A percentile compares a stretch with the other conserved stretches of the same genome.
phyloP scores from a whole-genome alignment of 2,797 vertebrate genomes.

The Megalops cyprinoides region DNA sequence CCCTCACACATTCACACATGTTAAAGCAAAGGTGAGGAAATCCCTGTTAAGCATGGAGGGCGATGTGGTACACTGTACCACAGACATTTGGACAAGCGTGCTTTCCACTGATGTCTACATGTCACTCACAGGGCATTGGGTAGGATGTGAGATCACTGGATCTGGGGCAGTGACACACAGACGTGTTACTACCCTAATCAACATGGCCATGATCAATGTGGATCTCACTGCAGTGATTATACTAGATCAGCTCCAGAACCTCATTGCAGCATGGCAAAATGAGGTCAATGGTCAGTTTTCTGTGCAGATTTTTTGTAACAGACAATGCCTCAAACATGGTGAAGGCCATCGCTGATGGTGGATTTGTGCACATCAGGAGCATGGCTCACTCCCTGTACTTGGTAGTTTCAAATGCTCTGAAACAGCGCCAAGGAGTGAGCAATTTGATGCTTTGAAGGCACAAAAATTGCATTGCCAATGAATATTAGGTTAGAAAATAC shows the following conservation, averaged over 20 bases:
- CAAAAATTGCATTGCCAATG: no score
- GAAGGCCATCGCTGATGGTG: slow-evolving; percentile 22
- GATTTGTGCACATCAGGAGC: slow-evolving; percentile 23
- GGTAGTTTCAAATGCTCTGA: slow-evolving; percentile 20
- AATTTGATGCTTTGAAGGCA: no score
- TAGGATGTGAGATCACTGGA: background rate
- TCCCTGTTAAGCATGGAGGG: slow-evolving; percentile 18
- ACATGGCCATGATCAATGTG: slow-evolving; percentile 13
- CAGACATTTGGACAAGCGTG: slow-evolving; percentile 19
- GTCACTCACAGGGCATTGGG: slow-evolving; percentile 18
- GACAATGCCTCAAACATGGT: slow-evolving; percentile 28
- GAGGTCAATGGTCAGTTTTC: slow-evolving; percentile 19
- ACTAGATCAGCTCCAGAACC: slow-evolving; percentile 20
- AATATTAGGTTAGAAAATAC: no score
- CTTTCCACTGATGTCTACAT: slow-evolving; percentile 24
- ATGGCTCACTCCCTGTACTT: slow-evolving; percentile 24
- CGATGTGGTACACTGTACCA: background rate
- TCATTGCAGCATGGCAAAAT: slow-evolving; percentile 15
- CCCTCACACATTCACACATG: slow-evolving; percentile 33
- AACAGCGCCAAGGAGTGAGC: slow-evolving; percentile 16
- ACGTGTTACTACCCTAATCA: slow-evolving; percentile 10
- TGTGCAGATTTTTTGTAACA: slow-evolving; percentile 21
- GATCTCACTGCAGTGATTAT: slow-evolving; percentile 21
- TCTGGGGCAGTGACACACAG: background rate
- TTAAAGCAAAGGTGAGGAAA: slow-evolving; percentile 27